phyloP scores from a whole-genome alignment of 2,888 invertebrate species.

The Dryobotodes eremita region DNA sequence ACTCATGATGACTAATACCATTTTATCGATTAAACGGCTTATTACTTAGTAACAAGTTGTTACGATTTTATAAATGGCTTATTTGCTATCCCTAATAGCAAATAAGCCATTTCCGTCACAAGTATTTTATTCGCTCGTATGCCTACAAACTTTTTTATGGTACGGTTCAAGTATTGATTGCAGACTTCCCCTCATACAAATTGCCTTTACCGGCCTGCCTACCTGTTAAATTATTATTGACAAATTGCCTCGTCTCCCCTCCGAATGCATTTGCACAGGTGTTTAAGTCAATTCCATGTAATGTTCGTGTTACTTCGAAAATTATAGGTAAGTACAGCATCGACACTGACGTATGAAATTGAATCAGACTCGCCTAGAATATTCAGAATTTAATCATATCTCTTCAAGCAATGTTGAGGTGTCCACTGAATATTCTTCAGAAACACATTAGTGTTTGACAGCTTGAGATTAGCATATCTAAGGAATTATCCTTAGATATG shows the following conservation, averaged over 20 bases:
- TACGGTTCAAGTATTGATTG: slow-evolving; percentile 56
- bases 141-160: slow-evolving; percentile 43
- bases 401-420: not conserved
- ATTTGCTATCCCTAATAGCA: too few relatives aligned
- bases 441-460: too few relatives aligned
- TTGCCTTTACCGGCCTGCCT: slow-evolving; percentile 37
- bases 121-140: slow-evolving; percentile 22
- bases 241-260: slow-evolving; percentile 62
- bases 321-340: slow-evolving; percentile 5
- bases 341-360: slow-evolving; percentile 16
- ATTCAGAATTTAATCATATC: slow-evolving; percentile 11
- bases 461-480: too few relatives aligned
- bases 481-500: slow-evolving; percentile 40
- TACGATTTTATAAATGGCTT: slow-evolving; percentile 7
- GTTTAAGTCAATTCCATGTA: slow-evolving; percentile 52
- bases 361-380: slow-evolving; percentile 18
- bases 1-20: slow-evolving; percentile 15
- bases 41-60: slow-evolving; percentile 10
- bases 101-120: slow-evolving; percentile 22
- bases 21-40: slow-evolving; percentile 11
- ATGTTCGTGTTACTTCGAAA: slow-evolving; percentile 33
- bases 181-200: slow-evolving; percentile 62
- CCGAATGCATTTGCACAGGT: slow-evolving; percentile 59
- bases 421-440: slow-evolving; percentile 17
- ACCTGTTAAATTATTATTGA: slow-evolving; percentile 69